Evolutionary conservation across 2,888 invertebrate genomes (phyloP).

Genomic region (Agrilus biguttatus): DNA sequence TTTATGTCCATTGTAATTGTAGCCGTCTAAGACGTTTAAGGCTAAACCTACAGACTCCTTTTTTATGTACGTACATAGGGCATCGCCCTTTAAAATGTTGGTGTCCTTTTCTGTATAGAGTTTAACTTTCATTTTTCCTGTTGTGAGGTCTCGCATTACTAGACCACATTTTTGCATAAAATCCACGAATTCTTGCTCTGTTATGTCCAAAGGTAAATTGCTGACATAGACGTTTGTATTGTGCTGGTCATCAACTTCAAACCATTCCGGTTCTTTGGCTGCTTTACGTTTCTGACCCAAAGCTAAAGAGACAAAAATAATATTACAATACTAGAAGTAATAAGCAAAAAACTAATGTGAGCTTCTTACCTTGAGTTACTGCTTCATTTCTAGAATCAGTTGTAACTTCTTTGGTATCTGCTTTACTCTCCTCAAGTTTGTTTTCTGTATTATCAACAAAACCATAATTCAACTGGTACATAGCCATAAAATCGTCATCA

Average conservation of each 20-base stretch:
- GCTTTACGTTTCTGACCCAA: slow-evolving; percentile 28
- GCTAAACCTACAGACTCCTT: slow-evolving; percentile 90
- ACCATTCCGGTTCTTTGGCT: slow-evolving; percentile 52
- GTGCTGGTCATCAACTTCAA: slow-evolving; percentile 72
- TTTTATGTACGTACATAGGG: slow-evolving; percentile 90
- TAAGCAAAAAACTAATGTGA: too few species aligned
- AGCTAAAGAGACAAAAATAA: too few species aligned
- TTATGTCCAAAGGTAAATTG: slow-evolving; percentile 77
- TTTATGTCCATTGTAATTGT: slow-evolving; percentile 60
- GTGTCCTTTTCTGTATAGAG: slow-evolving; percentile 72
- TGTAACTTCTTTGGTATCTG: slow-evolving; percentile 13
- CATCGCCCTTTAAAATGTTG: slow-evolving; percentile 86
- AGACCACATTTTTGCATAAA: slow-evolving; percentile 95
- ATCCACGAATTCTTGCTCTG: slow-evolving; percentile 78
- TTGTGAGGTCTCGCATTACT: slow-evolving; percentile 72
- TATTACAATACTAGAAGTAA: slow-evolving; percentile 8
- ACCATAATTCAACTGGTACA: slow-evolving; percentile 91
- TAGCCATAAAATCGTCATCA: slow-evolving; percentile 91
- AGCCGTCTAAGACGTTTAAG: slow-evolving; percentile 80
- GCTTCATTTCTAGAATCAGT: slow-evolving; percentile 9
- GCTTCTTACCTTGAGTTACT: slow-evolving; percentile 3
- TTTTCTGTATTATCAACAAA: slow-evolving; percentile 52
- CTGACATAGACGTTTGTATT: slow-evolving; percentile 96
- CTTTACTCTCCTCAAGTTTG: slow-evolving; percentile 15
- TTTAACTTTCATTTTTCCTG: slow-evolving; percentile 76